Conservation (phyloP, 2,888 invertebrate genomes). For the Chloromyia formosa region DNA sequence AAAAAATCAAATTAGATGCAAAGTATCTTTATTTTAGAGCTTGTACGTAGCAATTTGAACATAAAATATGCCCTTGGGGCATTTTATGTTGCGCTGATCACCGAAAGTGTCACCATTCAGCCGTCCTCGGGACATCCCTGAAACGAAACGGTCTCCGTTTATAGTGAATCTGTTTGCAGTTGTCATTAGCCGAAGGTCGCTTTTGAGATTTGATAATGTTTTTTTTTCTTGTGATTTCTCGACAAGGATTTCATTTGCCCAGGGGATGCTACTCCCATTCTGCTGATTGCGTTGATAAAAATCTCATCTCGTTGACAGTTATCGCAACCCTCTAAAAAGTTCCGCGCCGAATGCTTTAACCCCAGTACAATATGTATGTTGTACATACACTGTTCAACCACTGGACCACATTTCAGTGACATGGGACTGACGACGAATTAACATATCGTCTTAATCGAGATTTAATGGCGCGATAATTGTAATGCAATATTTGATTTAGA, state of each 20-base stretch:
- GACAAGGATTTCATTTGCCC: not conserved
- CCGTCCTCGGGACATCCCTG: not conserved
- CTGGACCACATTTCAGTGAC: slow-evolving; percentile 3
- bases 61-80: slow-evolving; percentile 25
- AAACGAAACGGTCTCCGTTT: not conserved
- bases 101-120: slow-evolving; percentile 1
- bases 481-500: slow-evolving; percentile 44
- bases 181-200: not conserved
- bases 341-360: not conserved
- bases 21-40: too few relatives aligned
- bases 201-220: slow-evolving; percentile 1
- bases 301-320: not conserved
- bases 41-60: not conserved
- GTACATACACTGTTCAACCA: not conserved
- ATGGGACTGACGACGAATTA: slow-evolving; percentile 42
- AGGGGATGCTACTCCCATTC: not conserved
- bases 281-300: not conserved
- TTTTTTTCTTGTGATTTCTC: not conserved
- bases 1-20: too few relatives aligned
- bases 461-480: slow-evolving; percentile 46
- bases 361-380: not conserved
- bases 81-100: slow-evolving; percentile 31
- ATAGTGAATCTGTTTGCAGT: not conserved
- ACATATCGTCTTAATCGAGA: slow-evolving; percentile 46
- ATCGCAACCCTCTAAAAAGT: not conserved